Percentiles rank a stretch among this genome's conserved stretches.
Conservation (phyloP, 2,888 invertebrate species). For the Teinopalpus imperialis region DNA sequence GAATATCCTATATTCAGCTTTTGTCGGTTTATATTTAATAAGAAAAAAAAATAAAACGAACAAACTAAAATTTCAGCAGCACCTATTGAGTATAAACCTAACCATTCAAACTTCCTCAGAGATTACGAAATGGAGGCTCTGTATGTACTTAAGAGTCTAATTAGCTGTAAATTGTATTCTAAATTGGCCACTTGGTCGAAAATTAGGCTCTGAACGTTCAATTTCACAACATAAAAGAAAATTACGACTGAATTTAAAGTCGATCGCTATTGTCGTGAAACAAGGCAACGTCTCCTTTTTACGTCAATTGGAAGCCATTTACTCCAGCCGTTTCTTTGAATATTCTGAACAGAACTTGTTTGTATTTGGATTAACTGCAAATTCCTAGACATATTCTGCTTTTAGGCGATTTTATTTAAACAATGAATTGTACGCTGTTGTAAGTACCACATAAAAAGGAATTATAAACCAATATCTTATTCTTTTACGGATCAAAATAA, state of each 20-base stretch:
- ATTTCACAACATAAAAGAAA: conserved; percentile 24
- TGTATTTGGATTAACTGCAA: conserved; percentile 13
- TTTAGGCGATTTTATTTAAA: not conserved
- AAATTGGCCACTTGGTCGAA: conserved; percentile 68
- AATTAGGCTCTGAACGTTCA: conserved; percentile 37
- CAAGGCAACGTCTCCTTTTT: conserved; percentile 35
- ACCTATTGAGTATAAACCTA: conserved; percentile 1
- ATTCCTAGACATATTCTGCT: conserved; percentile 7
- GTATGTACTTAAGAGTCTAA: conserved; percentile 70
- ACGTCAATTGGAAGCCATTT: conserved; percentile 35
- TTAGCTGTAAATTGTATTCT: conserved; percentile 75
- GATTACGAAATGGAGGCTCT: conserved; percentile 36
- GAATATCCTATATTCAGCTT: too few relatives aligned
- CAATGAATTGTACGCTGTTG: too few relatives aligned
- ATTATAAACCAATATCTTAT: too few relatives aligned
- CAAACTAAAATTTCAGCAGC: conserved; percentile 1
- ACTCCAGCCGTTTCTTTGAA: conserved; percentile 21
- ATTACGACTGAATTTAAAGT: conserved; percentile 24
- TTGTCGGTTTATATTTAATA: too few relatives aligned
- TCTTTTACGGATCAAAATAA: too few relatives aligned
- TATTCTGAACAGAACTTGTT: conserved; percentile 17
- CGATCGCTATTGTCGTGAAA: conserved; percentile 45
- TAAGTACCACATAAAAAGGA: too few relatives aligned
- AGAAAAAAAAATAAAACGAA: too few relatives aligned
- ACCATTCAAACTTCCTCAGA: conserved; percentile 45